Percentiles rank a stretch among this genome's conserved stretches.
phyloP scores from a whole-genome alignment of 2,888 invertebrate genomes.

The Erannis defoliaria region DNA sequence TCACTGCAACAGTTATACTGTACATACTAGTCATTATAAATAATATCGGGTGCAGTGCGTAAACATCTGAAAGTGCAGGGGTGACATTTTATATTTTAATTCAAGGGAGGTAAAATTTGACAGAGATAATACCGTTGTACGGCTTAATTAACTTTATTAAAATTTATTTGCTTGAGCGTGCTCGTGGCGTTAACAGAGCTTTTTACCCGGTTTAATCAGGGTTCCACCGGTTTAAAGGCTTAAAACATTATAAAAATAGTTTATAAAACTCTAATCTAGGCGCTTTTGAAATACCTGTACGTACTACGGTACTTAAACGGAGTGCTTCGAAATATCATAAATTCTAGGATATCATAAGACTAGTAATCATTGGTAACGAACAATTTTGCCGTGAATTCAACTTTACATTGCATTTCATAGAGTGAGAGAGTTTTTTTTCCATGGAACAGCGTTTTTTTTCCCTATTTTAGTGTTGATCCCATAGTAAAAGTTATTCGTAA shows the following conservation, averaged over 20 bases:
- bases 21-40: not conserved
- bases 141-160: conserved; percentile 84
- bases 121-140: conserved; percentile 76
- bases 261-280: conserved; percentile 34
- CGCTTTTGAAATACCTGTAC: conserved; percentile 16
- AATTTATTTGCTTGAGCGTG: conserved; percentile 79
- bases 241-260: conserved; percentile 40
- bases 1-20: too few species aligned
- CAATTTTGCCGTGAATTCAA: too few species aligned
- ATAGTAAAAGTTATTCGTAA: too few species aligned
- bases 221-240: conserved; percentile 50
- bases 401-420: too few species aligned
- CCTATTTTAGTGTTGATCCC: too few species aligned
- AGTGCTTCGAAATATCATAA: too few species aligned
- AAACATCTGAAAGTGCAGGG: conserved; percentile 53
- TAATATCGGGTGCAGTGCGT: conserved; percentile 11
- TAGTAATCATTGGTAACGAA: too few species aligned
- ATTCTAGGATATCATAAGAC: too few species aligned
- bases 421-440: too few species aligned
- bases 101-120: conserved; percentile 71
- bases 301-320: too few species aligned
- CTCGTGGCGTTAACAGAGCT: conserved; percentile 56
- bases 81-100: conserved; percentile 72
- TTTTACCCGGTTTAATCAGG: conserved; percentile 60
- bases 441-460: too few species aligned